Percentiles rank a stretch among this genome's conserved stretches.
phyloP scores from a whole-genome alignment of 2,797 vertebrate genomes.

The Coranthus polyacanthus region DNA sequence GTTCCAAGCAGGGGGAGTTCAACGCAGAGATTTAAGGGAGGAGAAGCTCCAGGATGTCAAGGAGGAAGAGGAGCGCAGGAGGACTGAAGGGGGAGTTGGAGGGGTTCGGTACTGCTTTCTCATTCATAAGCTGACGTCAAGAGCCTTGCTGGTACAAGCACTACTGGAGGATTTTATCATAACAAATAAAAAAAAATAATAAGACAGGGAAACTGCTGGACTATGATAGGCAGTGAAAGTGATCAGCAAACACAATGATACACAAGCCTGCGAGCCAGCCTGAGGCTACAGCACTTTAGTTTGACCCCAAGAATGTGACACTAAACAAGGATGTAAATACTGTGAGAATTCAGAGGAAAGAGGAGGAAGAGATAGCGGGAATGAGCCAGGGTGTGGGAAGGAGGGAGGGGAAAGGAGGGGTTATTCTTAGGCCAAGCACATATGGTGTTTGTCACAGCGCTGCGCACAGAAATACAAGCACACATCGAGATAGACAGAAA shows the following conservation, averaged over 20 bases:
- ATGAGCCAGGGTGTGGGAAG: neutral
- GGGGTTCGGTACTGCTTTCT: too few relatives aligned
- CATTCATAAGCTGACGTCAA: constrained; percentile 20
- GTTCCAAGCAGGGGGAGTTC: constrained; percentile 71
- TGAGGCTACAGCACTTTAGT: constrained; percentile 66
- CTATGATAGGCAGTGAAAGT: constrained; percentile 56
- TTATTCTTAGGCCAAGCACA: constrained; percentile 56
- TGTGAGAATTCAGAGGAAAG: constrained; percentile 23
- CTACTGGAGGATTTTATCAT: constrained; percentile 69
- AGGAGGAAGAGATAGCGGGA: constrained; percentile 11
- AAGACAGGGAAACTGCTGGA: constrained; percentile 23
- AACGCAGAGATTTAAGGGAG: constrained; percentile 17
- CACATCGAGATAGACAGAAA: constrained; percentile 44
- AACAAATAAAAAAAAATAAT: constrained; percentile 48
- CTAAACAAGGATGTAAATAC: constrained; percentile 81
- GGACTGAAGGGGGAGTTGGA: neutral
- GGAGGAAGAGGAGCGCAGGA: constrained; percentile 2
- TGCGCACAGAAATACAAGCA: constrained; percentile 37
- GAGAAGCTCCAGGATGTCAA: constrained; percentile 14
- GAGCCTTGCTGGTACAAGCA: constrained; percentile 47
- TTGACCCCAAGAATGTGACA: constrained; percentile 76
- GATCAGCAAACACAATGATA: constrained; percentile 73
- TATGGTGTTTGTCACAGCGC: constrained; percentile 52
- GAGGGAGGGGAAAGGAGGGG: neutral
- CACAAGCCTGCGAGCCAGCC: constrained; percentile 76